Base-by-base conservation (phyloP, 2,888 invertebrate genomes). In the Cistogaster globosa region DNA sequence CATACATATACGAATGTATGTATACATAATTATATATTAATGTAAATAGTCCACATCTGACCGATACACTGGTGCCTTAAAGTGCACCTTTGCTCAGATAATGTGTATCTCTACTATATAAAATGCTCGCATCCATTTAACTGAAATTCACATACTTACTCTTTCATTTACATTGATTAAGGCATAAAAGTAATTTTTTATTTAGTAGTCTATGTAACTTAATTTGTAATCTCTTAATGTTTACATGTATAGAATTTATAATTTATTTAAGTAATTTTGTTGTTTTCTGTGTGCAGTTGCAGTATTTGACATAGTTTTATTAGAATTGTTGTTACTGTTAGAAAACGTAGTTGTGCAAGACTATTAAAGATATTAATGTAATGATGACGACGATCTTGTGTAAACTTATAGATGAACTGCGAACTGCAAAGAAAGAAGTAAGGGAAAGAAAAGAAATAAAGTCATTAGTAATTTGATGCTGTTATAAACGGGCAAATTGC, bases 231-330 rank as follows among this genome's bases (percentile, higher is more conserved):
- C 18, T 8, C 14, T 53, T n/a, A n/a, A n/a, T n/a, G n/a, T n/a
- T n/a, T n/a, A n/a, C n/a, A n/a, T n/a, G n/a, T n/a, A n/a, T n/a
- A 11, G 4, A 51, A 12, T 42, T 1, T 1, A 1, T 42, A 42
- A 42, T 90, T 88, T 89, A 89, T 88, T 88, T 86, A 89, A 88
- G 88, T 89, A 90, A 83, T 87, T 86, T 90, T 90, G 86, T 89
- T 90, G 57, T 88, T 78, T 77, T 89, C 88, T 76, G 89, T 88
- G 81, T 88, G 87, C 62, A 88, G 63, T 67, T 69, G 85, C 57
- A 89, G 84, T 89, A 91, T 90, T 80, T 90, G 91, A 68, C 90
- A 89, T 45, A 88, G 87, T 60, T 87, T 88, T 72, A 89, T 90
- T 88, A 90, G 82, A 57, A 89, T 88, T 67, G 90, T 87, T 83